Percentiles rank a stretch among this genome's conserved stretches.
Conservation (phyloP, 2,888 invertebrate species). For the Atethmia centrago region DNA sequence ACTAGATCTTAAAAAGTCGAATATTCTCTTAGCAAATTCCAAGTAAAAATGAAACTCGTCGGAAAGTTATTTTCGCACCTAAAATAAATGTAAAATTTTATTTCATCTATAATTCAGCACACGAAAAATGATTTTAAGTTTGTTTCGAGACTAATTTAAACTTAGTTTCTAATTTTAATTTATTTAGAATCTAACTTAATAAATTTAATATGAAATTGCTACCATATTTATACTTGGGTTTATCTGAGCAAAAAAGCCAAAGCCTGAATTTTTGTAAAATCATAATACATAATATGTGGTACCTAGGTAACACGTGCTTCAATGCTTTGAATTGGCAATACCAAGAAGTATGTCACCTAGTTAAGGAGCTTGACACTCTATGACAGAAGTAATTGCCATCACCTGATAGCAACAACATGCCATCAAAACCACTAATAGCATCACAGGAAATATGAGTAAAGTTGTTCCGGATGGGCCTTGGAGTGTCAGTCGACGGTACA, state of each 20-base stretch:
- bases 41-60: background rate
- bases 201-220: background rate
- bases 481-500: slow-evolving; percentile 63
- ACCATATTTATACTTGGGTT: background rate
- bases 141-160: slow-evolving; percentile 17
- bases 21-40: background rate
- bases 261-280: background rate
- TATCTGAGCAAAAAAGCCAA: background rate
- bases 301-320: background rate
- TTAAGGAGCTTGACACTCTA: background rate
- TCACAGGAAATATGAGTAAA: slow-evolving; percentile 73
- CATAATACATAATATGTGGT: background rate
- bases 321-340: background rate
- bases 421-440: slow-evolving; percentile 56
- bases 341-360: background rate
- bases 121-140: slow-evolving; percentile 13
- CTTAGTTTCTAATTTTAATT: background rate
- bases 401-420: slow-evolving; percentile 47
- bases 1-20: background rate
- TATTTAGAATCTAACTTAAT: background rate
- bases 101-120: slow-evolving; percentile 7
- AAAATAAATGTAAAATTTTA: slow-evolving; percentile 25
- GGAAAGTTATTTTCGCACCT: slow-evolving; percentile 5
- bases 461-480: slow-evolving; percentile 69
- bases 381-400: slow-evolving; percentile 11